Evolutionary conservation across 2,797 vertebrate species (phyloP), one percentile per base, ranked within the genome.

Genomic region (Enteromius thamalakanensis): DNA sequence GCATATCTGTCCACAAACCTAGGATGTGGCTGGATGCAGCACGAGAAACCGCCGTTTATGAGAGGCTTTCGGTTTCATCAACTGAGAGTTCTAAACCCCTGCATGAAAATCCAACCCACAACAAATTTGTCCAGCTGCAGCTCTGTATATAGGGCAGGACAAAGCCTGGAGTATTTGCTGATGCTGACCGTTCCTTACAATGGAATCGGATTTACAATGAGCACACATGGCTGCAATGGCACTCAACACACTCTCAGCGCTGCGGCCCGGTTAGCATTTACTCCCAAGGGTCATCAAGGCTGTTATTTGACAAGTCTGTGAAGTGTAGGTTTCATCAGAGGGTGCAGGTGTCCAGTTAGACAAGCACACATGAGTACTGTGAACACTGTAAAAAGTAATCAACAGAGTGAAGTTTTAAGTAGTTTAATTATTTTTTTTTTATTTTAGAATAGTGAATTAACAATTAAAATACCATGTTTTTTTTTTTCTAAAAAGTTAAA

Each of bases 151-250:
- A 65, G 42, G 9, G 14, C 64, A 80, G 76, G 77, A 82, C 82
- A 80, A 45, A 53, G 79, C 71, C 17, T n/a, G 40, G 67, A 67
- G 80, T 88, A 88, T 90, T 80, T 84, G 87, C 89, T 86, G 86
- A 88, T 82, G 62, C 79, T 76, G 78, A 55, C 23, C 0, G 3
- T 82, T 79, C 58, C 68, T 58, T 71, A 87, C 87, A 89, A 88
- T 82, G 65, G 84, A 87, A 74, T 40, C 23, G 77, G 74, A 17
- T 81, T 77, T 78, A 84, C 85, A 84, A 80, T 68, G 74, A 67
- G 80, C 42, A 71, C 60, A 67, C 76, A 83, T 49, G 45, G 51
- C 23, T 62, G 40, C 68, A 78, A 70, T 37, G 32, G 53, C 37
- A 32, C 26, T 79, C 37, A 62, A 40, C n/a, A 72, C 15, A 55